Evolutionary conservation across 2,888 invertebrate genomes (phyloP).

Genomic region (Vanessa cardui): DNA sequence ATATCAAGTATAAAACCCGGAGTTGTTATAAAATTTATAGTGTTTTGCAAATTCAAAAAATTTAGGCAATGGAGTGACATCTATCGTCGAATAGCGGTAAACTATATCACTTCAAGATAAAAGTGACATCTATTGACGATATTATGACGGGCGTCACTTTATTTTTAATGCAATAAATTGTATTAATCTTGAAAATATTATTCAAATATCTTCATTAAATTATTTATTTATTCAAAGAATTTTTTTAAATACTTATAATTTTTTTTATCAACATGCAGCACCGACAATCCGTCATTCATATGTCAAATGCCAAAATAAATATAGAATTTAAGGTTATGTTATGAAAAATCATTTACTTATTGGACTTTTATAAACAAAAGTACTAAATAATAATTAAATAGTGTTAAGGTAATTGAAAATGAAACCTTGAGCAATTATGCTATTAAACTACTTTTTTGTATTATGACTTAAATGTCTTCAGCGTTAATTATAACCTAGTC

Average conservation of each 20-base stretch:
- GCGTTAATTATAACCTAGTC: constrained; percentile 29
- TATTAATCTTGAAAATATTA: too few species aligned
- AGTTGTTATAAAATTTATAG: too few species aligned
- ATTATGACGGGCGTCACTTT: too few species aligned
- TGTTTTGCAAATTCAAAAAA: too few species aligned
- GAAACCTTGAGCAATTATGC: too few species aligned
- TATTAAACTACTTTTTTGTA: neutral
- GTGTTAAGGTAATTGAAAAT: constrained; percentile 19
- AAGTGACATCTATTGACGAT: neutral
- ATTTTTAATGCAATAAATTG: too few species aligned
- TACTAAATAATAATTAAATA: constrained; percentile 1
- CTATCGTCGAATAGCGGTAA: constrained; percentile 17
- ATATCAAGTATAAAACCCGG: too few species aligned
- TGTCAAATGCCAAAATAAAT: constrained; percentile 24
- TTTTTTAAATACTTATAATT: neutral
- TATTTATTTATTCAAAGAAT: too few species aligned
- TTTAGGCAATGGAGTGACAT: constrained; percentile 9
- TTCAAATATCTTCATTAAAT: too few species aligned
- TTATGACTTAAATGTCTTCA: neutral
- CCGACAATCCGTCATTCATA: constrained; percentile 8
- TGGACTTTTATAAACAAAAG: constrained; percentile 12
- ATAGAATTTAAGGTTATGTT: constrained; percentile 39
- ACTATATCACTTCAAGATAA: neutral
- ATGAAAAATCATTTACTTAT: constrained; percentile 19
- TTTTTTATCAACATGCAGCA: neutral